phyloP scores from a whole-genome alignment of 2,888 invertebrate genomes.

The Auanema sp. region DNA sequence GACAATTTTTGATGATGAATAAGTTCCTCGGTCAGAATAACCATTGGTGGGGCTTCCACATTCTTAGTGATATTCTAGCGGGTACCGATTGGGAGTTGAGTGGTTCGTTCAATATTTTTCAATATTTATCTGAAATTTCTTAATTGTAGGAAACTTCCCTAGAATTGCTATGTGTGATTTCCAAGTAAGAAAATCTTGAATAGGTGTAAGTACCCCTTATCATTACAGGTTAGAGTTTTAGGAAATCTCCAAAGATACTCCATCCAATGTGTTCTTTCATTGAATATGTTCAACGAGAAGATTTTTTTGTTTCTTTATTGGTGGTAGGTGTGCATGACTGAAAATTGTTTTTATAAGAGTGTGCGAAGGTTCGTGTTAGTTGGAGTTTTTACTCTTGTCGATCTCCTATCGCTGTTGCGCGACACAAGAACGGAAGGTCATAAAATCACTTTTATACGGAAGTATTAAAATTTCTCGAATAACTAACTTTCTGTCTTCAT shows the following conservation, averaged over 20 bases:
- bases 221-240: constrained; percentile 35
- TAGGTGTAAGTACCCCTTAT: not conserved
- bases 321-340: constrained; percentile 31
- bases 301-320: constrained; percentile 59
- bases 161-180: constrained; percentile 62
- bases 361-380: constrained; percentile 32
- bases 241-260: constrained; percentile 47
- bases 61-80: constrained; percentile 51
- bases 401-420: constrained; percentile 28
- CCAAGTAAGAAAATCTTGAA: constrained; percentile 31
- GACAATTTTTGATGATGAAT: constrained; percentile 60
- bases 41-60: constrained; percentile 54
- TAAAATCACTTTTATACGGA: constrained; percentile 25
- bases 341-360: not conserved
- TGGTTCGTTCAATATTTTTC: constrained; percentile 19
- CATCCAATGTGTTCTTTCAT: constrained; percentile 46
- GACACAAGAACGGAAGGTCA: constrained; percentile 24
- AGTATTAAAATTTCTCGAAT: constrained; percentile 8
- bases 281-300: constrained; percentile 62
- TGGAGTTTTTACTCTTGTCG: constrained; percentile 34
- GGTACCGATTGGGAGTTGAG: constrained; percentile 59
- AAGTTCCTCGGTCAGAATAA: constrained; percentile 55
- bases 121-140: not conserved
- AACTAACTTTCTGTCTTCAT: not conserved
- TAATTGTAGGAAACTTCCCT: constrained; percentile 53